Conservation (phyloP, 2,797 vertebrate genomes). For the Lepus oiostolus region DNA sequence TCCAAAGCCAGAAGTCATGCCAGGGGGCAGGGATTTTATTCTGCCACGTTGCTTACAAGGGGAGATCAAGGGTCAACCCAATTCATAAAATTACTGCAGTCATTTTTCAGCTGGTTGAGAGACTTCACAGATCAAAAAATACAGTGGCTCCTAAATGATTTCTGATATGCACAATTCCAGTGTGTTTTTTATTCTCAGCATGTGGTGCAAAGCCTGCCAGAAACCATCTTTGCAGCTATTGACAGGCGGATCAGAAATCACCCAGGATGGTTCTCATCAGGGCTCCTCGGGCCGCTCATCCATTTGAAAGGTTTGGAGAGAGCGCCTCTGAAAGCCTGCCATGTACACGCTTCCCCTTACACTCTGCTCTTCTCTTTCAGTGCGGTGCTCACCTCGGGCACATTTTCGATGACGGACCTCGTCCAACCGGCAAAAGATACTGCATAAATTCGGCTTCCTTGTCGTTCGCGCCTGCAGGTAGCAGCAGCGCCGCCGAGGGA, state of each 20-base stretch:
- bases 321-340: background rate
- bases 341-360: background rate
- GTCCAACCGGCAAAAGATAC: conserved; percentile 96
- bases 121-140: conserved; percentile 66
- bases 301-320: background rate
- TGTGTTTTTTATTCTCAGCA: conserved; percentile 66
- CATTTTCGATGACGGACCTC: conserved; percentile 97
- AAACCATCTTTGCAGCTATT: conserved; percentile 56
- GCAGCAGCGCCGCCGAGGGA: conserved; percentile 71
- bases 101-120: conserved; percentile 77
- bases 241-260: conserved; percentile 70
- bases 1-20: conserved; percentile 71
- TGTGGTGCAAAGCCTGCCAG: conserved; percentile 70
- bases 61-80: conserved; percentile 72
- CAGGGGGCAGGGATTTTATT: conserved; percentile 43
- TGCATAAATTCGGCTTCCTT: conserved; percentile 98
- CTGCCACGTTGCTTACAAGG: conserved; percentile 78
- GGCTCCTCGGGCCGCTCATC: background rate
- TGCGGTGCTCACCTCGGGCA: conserved; percentile 98
- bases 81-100: conserved; percentile 76
- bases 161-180: conserved; percentile 73
- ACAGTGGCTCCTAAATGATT: conserved; percentile 74
- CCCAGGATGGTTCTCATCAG: conserved; percentile 58
- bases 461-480: conserved; percentile 90
- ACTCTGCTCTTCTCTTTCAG: conserved; percentile 89